Percentiles rank a stretch among this genome's conserved stretches.
Evolutionary conservation across 2,113 vertebrate species (phyloP).

Genomic region (Leiothrix lutea): DNA sequence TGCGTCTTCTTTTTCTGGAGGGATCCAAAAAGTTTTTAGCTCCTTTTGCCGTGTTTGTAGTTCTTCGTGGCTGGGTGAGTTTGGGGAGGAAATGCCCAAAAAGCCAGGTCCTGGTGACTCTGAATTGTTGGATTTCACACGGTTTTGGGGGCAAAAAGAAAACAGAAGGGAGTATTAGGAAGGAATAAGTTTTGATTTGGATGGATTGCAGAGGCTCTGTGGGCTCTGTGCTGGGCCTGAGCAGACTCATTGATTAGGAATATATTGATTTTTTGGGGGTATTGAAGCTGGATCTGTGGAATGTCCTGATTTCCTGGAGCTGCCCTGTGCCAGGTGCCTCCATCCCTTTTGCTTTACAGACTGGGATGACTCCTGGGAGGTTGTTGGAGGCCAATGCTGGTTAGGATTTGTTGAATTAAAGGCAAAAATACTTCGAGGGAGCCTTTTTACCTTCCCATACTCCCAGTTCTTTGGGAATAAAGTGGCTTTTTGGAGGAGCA

Average conservation of each 20-base stretch:
- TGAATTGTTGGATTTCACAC: background rate
- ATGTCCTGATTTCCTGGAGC: background rate
- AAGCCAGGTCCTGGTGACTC: background rate
- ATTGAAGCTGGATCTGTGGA: background rate
- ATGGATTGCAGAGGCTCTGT: background rate
- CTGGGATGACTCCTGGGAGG: background rate
- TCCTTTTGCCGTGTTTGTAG: accelerated
- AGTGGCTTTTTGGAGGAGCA: background rate
- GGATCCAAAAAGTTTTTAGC: background rate
- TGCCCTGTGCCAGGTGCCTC: background rate
- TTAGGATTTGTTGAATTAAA: background rate
- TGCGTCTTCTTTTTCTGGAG: background rate
- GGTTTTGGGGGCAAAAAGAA: background rate
- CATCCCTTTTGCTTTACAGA: background rate
- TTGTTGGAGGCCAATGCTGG: background rate
- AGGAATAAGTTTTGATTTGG: background rate
- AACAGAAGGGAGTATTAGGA: background rate
- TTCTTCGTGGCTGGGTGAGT: background rate
- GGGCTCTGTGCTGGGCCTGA: background rate
- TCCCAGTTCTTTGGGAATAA: background rate
- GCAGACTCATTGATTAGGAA: background rate
- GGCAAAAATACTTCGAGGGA: background rate
- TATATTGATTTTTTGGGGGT: background rate
- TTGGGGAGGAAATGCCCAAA: background rate
- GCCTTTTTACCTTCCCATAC: background rate